Evolutionary conservation across 2,888 invertebrate species (phyloP), one percentile per base, ranked within the genome.

Genomic region (Choristoneura rosaceana): DNA sequence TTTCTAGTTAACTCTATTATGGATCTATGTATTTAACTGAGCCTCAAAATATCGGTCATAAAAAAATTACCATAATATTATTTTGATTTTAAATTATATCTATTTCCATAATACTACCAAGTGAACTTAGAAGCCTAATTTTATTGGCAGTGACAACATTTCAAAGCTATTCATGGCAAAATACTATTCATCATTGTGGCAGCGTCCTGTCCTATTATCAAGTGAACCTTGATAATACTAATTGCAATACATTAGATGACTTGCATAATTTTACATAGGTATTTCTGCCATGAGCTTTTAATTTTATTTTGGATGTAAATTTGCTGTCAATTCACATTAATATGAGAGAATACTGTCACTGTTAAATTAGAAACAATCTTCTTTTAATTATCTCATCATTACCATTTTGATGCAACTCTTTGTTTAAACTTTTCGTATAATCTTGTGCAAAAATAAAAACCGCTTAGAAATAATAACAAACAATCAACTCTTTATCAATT

Each of bases 241-340:
- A 14, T 62, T 45, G 45, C 25, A 62, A 45, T 62, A 45, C 62
- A 62, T 62, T 62, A 62, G 45, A 45, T 45, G 62, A 62, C 62
- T 62, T 14, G 34, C 25, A 45, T 10, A 61, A 50, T 12, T 25
- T 55, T 25, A 25, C 55, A 25, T 25, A n/a, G n/a, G n/a, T n/a
- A 12, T 12, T 55, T 55, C 4, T 52, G 52, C 52, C 5, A 2
- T 52, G 52, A 47, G 47, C 47, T 52, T 17, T 55, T 25, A 12
- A 12, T 12, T 8, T 10, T 4, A 43, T 67, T 45, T 59, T 33
- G 25, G 3, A 34, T 45, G 17, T 3, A 15, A 17, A 0, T 61
- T 33, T 33, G 58, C 33, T 14, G 14, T 59, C 14, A 12, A 12
- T 25, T 25, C 25, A 58, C 25, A 25, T 25, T 25, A 25, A 25